Evolutionary conservation across 2,113 vertebrate species (phyloP).

Genomic region (Austrofundulus limnaeus): DNA sequence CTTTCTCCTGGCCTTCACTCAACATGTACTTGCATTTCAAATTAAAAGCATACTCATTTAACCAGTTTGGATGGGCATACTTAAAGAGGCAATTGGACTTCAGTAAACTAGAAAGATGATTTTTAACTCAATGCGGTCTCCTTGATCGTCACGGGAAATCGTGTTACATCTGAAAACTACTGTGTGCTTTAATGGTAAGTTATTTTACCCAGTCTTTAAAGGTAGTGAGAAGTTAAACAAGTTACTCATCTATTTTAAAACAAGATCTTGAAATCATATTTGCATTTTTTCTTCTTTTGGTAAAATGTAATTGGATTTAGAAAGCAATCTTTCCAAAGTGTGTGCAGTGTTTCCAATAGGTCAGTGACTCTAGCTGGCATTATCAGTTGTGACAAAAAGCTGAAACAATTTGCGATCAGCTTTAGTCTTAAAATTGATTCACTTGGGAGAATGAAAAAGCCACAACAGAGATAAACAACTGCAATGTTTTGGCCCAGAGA

Average conservation of each 20-base stretch:
- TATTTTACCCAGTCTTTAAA: background rate
- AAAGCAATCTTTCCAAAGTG: conserved; percentile 32
- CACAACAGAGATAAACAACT: conserved; percentile 12
- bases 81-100: background rate
- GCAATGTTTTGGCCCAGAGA: background rate
- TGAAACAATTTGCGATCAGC: background rate
- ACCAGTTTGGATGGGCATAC: background rate
- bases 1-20: conserved; percentile 18
- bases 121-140: no score
- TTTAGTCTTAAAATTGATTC: conserved; percentile 5
- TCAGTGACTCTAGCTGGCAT: conserved; percentile 1
- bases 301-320: conserved; percentile 35
- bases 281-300: conserved; percentile 17
- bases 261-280: conserved; percentile 28
- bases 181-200: background rate
- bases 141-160: conserved; percentile 5
- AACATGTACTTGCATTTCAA: background rate
- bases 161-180: background rate
- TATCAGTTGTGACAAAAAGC: conserved; percentile 6
- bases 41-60: background rate
- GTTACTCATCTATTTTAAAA: conserved; percentile 16
- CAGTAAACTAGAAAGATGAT: no score
- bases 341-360: conserved; percentile 15
- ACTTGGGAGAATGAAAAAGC: background rate
- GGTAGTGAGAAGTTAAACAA: background rate